Conservation (phyloP, 1,140 invertebrate species). For the Dendrolimus kikuchii region DNA sequence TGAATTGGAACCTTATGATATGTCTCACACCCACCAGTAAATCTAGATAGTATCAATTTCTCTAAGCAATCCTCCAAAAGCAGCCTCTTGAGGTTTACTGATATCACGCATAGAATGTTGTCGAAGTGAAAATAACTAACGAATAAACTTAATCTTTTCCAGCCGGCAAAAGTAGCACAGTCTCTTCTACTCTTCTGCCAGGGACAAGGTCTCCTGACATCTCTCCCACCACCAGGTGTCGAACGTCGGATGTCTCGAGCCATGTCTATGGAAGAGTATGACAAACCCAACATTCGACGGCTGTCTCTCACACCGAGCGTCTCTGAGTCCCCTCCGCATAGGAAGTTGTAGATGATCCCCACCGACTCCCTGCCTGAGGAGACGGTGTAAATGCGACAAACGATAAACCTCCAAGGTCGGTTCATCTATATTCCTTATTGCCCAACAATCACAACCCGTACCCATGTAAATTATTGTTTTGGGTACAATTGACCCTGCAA, state of each 20-base stretch:
- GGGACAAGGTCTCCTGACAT: conserved; percentile 84
- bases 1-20: too few species aligned
- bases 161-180: conserved; percentile 87
- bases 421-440: too few species aligned
- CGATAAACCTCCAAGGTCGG: too few species aligned
- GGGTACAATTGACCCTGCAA: neutral
- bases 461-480: neutral
- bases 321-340: conserved; percentile 46
- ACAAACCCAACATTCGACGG: conserved; percentile 83
- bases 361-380: conserved; percentile 13
- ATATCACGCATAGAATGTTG: too few species aligned
- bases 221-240: conserved; percentile 80
- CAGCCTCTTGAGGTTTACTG: too few species aligned
- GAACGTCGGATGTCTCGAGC: conserved; percentile 78
- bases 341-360: conserved; percentile 33
- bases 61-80: too few species aligned
- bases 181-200: conserved; percentile 88
- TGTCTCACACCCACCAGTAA: too few species aligned
- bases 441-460: neutral
- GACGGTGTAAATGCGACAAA: conserved; percentile 3
- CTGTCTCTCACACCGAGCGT: conserved; percentile 76
- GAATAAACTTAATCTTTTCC: conserved; percentile 23
- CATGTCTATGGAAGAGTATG: conserved; percentile 88
- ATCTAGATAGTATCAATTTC: too few species aligned
- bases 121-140: too few species aligned